A percentile compares a stretch with the other conserved stretches of the same genome.
Conservation (phyloP, 2,888 invertebrate genomes). For the Hirtodrosophila trivittata region DNA sequence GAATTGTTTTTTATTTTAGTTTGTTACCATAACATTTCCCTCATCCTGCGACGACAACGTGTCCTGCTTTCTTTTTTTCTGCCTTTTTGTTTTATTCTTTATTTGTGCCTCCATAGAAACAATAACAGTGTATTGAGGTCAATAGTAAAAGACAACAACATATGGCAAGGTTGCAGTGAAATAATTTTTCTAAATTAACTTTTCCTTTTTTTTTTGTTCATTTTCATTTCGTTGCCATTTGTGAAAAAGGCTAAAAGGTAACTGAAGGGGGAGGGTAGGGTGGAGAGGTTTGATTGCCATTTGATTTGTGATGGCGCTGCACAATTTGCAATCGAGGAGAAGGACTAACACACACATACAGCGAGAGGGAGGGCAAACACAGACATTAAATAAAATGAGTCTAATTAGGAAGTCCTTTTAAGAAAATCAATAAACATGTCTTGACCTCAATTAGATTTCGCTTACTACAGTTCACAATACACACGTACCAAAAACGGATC, state of each 20-base stretch:
- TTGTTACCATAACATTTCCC: slow-evolving; percentile 59
- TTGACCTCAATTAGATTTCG: slow-evolving; percentile 81
- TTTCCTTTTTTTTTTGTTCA: slow-evolving; percentile 40
- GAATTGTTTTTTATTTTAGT: too few relatives aligned
- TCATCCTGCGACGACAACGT: slow-evolving; percentile 11
- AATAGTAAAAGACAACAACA: slow-evolving; percentile 77
- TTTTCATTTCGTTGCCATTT: slow-evolving; percentile 28
- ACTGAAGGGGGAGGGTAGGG: background rate
- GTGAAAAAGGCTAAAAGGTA: slow-evolving; percentile 4
- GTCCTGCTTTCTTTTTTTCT: slow-evolving; percentile 49
- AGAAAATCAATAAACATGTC: slow-evolving; percentile 82
- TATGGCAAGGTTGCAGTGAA: slow-evolving; percentile 79
- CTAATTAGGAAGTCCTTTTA: slow-evolving; percentile 80
- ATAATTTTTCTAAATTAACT: slow-evolving; percentile 76
- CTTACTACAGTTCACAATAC: slow-evolving; percentile 78
- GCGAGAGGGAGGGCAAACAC: background rate
- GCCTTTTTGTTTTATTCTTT: background rate
- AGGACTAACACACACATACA: background rate
- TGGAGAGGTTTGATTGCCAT: slow-evolving; percentile 36
- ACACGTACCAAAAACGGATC: slow-evolving; percentile 55
- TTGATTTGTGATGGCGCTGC: slow-evolving; percentile 63
- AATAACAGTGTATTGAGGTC: slow-evolving; percentile 72
- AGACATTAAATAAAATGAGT: slow-evolving; percentile 67
- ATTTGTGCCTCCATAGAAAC: slow-evolving; percentile 73
- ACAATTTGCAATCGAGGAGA: slow-evolving; percentile 36